Evolutionary conservation across 2,113 vertebrate species (phyloP).

Genomic region (Paracanthobrama guichenoti): DNA sequence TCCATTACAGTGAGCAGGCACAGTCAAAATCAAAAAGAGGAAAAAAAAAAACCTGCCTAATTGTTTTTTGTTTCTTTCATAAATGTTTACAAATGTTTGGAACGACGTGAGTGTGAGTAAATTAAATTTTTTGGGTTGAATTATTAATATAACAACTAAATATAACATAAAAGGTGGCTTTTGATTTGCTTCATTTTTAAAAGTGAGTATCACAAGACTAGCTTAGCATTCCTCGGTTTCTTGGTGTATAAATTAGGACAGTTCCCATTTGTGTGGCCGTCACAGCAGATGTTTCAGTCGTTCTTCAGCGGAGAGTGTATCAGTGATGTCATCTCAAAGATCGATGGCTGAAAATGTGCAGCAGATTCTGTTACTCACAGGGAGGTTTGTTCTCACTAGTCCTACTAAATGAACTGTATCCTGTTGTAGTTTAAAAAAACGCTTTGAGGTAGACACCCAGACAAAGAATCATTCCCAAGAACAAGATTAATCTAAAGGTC

Average conservation of each 20-base stretch:
- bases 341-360: constrained; percentile 33
- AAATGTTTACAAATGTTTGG: not conserved
- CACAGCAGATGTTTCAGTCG: constrained; percentile 40
- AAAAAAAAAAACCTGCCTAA: too few relatives aligned
- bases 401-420: constrained; percentile 35
- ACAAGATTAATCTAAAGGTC: constrained; percentile 26
- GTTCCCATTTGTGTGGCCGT: constrained; percentile 38
- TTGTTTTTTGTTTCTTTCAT: not conserved
- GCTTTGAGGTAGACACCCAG: constrained; percentile 18
- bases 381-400: constrained; percentile 32
- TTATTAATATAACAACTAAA: not conserved
- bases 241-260: constrained; percentile 30
- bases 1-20: not conserved
- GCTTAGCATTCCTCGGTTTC: not conserved
- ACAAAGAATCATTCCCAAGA: constrained; percentile 28
- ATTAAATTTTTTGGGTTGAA: too few relatives aligned
- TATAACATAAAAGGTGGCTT: not conserved
- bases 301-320: constrained; percentile 33
- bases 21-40: too few relatives aligned
- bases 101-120: not conserved
- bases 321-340: constrained; percentile 42
- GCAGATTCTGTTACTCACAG: constrained; percentile 36
- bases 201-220: not conserved
- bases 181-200: not conserved
- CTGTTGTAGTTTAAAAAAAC: constrained; percentile 33